These are phyloP conservation scores for Spilosoma lubricipeda DNA, from an alignment of 2,888 invertebrate species.

Conservation along the genomic window DNA sequence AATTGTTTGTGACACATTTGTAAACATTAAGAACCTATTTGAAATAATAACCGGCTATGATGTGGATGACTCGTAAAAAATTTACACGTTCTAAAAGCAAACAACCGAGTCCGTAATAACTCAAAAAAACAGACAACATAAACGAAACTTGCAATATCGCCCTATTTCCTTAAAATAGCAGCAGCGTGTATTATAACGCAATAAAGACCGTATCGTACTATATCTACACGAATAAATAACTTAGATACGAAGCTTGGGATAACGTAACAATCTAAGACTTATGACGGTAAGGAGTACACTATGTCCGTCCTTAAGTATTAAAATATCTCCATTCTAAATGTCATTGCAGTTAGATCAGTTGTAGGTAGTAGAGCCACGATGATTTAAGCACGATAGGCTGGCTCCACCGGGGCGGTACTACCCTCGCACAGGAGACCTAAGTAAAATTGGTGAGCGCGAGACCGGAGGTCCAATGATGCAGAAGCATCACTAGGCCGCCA, in stretches of 20 bases:
- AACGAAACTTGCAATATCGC: slow-evolving; percentile 35
- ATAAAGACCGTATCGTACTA: slow-evolving; percentile 36
- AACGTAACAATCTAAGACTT: background rate
- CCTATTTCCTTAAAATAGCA: slow-evolving; percentile 47
- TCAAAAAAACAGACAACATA: slow-evolving; percentile 28
- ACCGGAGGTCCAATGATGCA: too few relatives aligned
- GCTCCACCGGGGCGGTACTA: too few relatives aligned
- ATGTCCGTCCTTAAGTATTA: too few relatives aligned
- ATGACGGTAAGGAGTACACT: too few relatives aligned
- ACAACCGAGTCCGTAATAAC: slow-evolving; percentile 29
- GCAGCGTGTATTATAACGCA: slow-evolving; percentile 31
- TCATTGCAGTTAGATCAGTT: too few relatives aligned
- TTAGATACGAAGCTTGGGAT: background rate
- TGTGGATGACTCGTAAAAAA: background rate
- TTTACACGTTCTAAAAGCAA: background rate
- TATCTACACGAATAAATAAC: slow-evolving; percentile 6
- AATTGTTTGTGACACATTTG: background rate
- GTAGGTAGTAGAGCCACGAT: too few relatives aligned
- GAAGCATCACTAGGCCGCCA: too few relatives aligned
- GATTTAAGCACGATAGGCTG: too few relatives aligned
- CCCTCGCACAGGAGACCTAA: too few relatives aligned
- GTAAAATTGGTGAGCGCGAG: too few relatives aligned
- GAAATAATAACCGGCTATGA: background rate
- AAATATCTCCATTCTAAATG: too few relatives aligned
- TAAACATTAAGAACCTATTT: background rate